Percentiles rank a stretch among this genome's conserved stretches.
These are phyloP conservation scores for Belgica antarctica DNA, from an alignment of 2,888 invertebrate genomes.

Conservation along the genomic window DNA sequence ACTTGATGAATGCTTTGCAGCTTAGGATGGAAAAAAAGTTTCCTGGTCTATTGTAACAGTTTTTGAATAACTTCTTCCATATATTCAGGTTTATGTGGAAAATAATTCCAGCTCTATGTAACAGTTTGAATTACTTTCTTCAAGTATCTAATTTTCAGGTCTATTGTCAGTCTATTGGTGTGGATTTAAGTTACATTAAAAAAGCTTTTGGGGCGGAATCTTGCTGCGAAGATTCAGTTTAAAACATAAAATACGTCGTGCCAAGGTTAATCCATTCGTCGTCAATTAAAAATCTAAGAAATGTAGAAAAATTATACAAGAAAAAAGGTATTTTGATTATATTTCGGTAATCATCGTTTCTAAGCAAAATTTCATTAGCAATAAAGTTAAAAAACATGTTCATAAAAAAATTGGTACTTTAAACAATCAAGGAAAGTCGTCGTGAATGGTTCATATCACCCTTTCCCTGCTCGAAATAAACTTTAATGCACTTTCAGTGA, in stretches of 20 bases:
- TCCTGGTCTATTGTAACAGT: too few species aligned
- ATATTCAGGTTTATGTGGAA: too few species aligned
- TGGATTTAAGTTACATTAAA: neutral
- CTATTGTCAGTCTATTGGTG: neutral
- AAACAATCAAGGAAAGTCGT: slow-evolving; percentile 6
- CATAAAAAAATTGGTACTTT: neutral
- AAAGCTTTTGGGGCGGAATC: too few species aligned
- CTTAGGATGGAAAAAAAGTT: too few species aligned
- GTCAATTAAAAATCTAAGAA: neutral
- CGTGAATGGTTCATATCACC: neutral
- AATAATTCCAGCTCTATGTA: too few species aligned
- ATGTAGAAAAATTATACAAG: slow-evolving; percentile 15
- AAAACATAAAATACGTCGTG: slow-evolving; percentile 7
- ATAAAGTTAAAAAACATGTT: neutral
- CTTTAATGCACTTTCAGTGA: slow-evolving; percentile 48
- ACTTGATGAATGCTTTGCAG: too few species aligned
- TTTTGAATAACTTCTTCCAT: too few species aligned
- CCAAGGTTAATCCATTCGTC: neutral
- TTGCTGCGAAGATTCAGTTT: too few species aligned
- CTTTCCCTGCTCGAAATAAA: slow-evolving; percentile 14
- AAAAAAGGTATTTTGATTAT: slow-evolving; percentile 37
- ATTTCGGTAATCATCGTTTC: slow-evolving; percentile 38
- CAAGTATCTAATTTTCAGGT: too few species aligned
- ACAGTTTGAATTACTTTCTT: too few species aligned
- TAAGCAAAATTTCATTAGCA: neutral